Conservation (phyloP, 2,888 invertebrate genomes). For the Nomada fabriciana region DNA sequence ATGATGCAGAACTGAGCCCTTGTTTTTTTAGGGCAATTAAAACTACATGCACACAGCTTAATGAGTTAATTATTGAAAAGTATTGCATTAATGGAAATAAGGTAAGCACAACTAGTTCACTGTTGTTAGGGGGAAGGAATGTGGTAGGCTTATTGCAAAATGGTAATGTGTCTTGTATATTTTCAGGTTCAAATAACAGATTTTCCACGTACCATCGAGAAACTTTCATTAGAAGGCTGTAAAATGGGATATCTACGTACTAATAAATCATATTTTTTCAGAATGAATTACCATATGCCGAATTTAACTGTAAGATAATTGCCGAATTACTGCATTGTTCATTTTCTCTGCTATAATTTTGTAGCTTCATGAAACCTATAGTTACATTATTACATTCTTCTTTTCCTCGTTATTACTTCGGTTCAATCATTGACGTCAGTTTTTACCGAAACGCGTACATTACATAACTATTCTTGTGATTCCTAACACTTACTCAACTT, state of each 20-base stretch:
- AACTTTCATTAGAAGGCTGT: constrained; percentile 87
- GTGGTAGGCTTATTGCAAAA: constrained; percentile 2
- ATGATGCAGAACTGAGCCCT: constrained; percentile 81
- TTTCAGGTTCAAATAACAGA: constrained; percentile 87
- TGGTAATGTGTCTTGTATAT: constrained; percentile 19
- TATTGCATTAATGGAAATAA: constrained; percentile 85
- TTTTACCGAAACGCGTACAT: too few species aligned
- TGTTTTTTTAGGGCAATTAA: constrained; percentile 80
- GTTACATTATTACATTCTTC: not conserved
- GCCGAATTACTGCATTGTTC: constrained; percentile 83
- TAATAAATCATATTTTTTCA: constrained; percentile 86
- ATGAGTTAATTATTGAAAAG: constrained; percentile 85
- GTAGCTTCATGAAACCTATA: too few species aligned
- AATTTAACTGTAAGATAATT: constrained; percentile 85
- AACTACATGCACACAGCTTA: constrained; percentile 83
- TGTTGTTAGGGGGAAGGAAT: not conserved
- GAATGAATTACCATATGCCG: constrained; percentile 85
- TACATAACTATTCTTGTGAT: not conserved
- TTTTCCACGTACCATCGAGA: constrained; percentile 88
- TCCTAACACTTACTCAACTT: constrained; percentile 30
- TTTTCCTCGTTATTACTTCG: not conserved
- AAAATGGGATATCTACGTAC: constrained; percentile 84
- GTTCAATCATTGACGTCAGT: too few species aligned
- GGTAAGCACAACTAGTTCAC: constrained; percentile 79
- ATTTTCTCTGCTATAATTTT: too few species aligned